Evolutionary conservation across 92 coral and sea anemone species (phyloP).

Genomic region (Phymanthus crucifer): DNA sequence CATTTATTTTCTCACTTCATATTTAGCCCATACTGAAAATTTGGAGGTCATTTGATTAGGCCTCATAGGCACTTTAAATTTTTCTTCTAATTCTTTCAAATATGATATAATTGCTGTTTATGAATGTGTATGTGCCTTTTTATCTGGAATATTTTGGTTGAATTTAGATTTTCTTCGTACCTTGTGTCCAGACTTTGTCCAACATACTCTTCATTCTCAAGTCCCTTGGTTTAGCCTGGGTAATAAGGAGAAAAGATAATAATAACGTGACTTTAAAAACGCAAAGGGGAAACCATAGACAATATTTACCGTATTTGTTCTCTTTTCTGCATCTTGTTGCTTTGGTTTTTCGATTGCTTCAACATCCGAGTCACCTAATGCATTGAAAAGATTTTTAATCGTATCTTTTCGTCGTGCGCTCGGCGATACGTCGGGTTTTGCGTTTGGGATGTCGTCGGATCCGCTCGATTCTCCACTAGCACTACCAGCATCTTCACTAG

Average conservation of each 20-base stretch:
- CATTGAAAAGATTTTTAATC: conserved; percentile 74
- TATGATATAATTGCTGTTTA: too few relatives aligned
- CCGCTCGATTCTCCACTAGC: conserved; percentile 25
- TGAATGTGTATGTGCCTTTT: too few relatives aligned
- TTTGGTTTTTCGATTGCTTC: conserved; percentile 38
- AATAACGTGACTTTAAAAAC: background rate
- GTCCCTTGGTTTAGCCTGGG: background rate
- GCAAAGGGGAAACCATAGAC: background rate
- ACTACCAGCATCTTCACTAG: conserved; percentile 28
- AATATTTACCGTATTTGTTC: conserved; percentile 36
- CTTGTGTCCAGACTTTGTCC: conserved; percentile 83
- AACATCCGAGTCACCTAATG: conserved; percentile 57
- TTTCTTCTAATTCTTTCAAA: too few relatives aligned
- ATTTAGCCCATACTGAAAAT: too few relatives aligned
- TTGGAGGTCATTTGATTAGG: too few relatives aligned
- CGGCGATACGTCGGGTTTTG: conserved; percentile 19
- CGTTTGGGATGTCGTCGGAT: conserved; percentile 8
- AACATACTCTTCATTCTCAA: conserved; percentile 59
- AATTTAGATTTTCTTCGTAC: conserved; percentile 18
- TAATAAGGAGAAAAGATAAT: background rate
- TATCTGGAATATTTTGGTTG: background rate
- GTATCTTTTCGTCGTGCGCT: conserved; percentile 34
- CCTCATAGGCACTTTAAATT: too few relatives aligned
- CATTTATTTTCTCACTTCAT: too few relatives aligned
- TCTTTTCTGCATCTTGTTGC: conserved; percentile 6